Evolutionary conservation across 2,888 invertebrate species (phyloP).

Genomic region (Stegophylla sp.): DNA sequence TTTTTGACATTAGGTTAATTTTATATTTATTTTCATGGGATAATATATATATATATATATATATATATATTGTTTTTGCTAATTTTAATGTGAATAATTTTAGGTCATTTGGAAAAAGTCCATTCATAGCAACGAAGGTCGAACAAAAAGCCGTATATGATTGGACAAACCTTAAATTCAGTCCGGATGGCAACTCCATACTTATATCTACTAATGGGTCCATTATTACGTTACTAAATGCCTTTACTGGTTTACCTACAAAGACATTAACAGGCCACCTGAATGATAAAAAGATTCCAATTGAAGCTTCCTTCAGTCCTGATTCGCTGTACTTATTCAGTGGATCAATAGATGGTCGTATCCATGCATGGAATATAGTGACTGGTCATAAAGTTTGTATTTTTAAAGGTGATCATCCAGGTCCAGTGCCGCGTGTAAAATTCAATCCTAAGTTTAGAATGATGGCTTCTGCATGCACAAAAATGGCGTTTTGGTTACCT

Average conservation of each 20-base stretch:
- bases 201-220: conserved; percentile 96
- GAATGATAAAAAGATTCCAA: conserved; percentile 92
- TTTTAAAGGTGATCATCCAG: conserved; percentile 72
- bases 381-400: conserved; percentile 88
- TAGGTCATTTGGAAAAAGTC: conserved; percentile 96
- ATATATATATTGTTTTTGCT: background rate
- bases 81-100: background rate
- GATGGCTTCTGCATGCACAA: conserved; percentile 95
- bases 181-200: conserved; percentile 96
- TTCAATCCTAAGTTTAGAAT: conserved; percentile 99
- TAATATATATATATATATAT: background rate
- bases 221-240: conserved; percentile 91
- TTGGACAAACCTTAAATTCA: conserved; percentile 98
- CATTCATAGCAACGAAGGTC: conserved; percentile 93
- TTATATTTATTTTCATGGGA: background rate
- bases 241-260: conserved; percentile 93
- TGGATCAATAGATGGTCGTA: conserved; percentile 94
- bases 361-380: conserved; percentile 97
- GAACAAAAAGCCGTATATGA: conserved; percentile 97
- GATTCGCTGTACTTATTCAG: conserved; percentile 98
- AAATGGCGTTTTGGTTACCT: conserved; percentile 96
- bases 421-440: conserved; percentile 95
- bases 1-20: conserved; percentile 76
- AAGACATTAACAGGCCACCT: conserved; percentile 92
- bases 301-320: conserved; percentile 97